A percentile compares a stretch with the other conserved stretches of the same genome.
phyloP scores from a whole-genome alignment of 2,113 vertebrate genomes.

The Brienomyrus brachyistius region DNA sequence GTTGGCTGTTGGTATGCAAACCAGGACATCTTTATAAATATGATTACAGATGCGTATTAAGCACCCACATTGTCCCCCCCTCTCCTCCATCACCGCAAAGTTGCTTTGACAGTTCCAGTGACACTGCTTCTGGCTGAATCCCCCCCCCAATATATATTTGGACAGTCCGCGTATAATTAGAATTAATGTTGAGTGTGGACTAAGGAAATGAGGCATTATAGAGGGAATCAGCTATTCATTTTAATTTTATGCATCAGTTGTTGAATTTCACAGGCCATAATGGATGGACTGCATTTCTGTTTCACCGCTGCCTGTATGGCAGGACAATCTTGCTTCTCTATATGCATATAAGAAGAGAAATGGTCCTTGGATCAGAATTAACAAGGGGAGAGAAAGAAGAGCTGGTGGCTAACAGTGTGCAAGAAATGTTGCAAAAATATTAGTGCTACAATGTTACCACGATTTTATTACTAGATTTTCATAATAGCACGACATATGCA shows the following conservation, averaged over 20 bases:
- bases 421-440: background rate
- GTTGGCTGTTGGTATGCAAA: background rate
- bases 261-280: conserved; percentile 30
- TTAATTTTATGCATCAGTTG: conserved; percentile 34
- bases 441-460: background rate
- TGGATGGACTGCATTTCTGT: conserved; percentile 20
- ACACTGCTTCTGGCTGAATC: conserved; percentile 1
- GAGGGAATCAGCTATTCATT: conserved; percentile 27
- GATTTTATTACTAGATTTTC: background rate
- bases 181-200: conserved; percentile 51
- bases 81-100: conserved; percentile 46
- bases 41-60: conserved; percentile 53
- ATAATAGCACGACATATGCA: background rate
- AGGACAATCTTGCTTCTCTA: background rate
- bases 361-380: background rate
- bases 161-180: conserved; percentile 47
- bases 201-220: conserved; percentile 37
- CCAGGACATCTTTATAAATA: conserved; percentile 42
- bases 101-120: conserved; percentile 24
- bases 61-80: conserved; percentile 37
- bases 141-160: conserved; percentile 30
- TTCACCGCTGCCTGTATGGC: conserved; percentile 3
- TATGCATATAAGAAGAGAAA: background rate
- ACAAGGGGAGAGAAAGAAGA: background rate
- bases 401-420: background rate